Base-by-base conservation (phyloP, 1,140 invertebrate genomes). In the Heliconius hewitsoni region DNA sequence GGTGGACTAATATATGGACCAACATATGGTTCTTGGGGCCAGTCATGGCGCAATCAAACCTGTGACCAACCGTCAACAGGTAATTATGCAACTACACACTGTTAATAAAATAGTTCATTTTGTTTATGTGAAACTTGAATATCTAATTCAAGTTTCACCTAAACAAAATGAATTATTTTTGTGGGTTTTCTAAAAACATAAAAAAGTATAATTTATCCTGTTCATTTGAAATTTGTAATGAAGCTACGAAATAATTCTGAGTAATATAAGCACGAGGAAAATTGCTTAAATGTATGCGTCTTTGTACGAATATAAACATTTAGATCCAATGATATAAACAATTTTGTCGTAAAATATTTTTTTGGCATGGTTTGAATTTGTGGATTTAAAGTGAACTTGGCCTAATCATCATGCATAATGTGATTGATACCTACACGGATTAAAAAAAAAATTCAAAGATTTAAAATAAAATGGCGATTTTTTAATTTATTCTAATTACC, bases 161-260 rank as follows among this genome's bases (percentile, higher is more conserved):
- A 34, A 34, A 34, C 5, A 34, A 5, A 34, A 6, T 34, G 2
- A 34, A 34, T 34, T 3, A 6, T 60, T 60, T 27, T 11, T 23
- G n/a, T 60, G n/a, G 57, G 57, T 60, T 27, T 60, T 60, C 57
- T 60, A 60, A 60, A 0, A 27, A 11, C 19, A 23, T 23, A 46
- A 60, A 60, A 60, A 6, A 60, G 9, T 60, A 60, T 60, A 60
- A 60, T 60, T 60, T 60, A 60, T 60, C 57, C 57, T 60, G 57
- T 60, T 27, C 57, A 11, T 60, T 60, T 60, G 3, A 19, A 13
- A 27, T 60, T 23, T n/a, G 57, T 27, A 9, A n/a, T 60, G 19
- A 23, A 60, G 19, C n/a, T 60, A 27, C 57, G 23, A 60, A 60
- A 60, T 60, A 23, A 60, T 60, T 60, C 8, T 60, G 0, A 27